These are phyloP conservation scores for Campoplex capitator DNA, from an alignment of 2,888 invertebrate species.

Conservation along the genomic window DNA sequence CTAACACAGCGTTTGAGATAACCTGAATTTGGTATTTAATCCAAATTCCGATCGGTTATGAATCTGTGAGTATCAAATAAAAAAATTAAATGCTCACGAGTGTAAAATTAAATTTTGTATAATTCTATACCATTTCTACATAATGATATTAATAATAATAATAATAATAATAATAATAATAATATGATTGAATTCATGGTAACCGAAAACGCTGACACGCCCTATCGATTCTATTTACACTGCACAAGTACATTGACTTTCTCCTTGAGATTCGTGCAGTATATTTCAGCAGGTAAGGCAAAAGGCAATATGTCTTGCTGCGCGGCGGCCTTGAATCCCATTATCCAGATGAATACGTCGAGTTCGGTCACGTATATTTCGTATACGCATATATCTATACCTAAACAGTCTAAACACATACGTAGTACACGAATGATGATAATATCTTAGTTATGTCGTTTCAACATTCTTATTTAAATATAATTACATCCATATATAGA, in stretches of 20 bases:
- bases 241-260: constrained; percentile 28
- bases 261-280: constrained; percentile 40
- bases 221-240: constrained; percentile 18
- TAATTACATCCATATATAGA: constrained; percentile 6
- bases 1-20: neutral
- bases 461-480: constrained; percentile 27
- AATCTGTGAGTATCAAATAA: neutral
- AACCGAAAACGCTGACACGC: neutral
- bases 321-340: constrained; percentile 78
- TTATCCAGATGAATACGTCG: constrained; percentile 78
- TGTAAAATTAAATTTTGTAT: neutral
- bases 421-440: neutral
- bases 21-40: neutral
- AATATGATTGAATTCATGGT: neutral
- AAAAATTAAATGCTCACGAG: neutral
- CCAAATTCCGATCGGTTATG: neutral
- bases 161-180: neutral
- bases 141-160: neutral
- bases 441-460: constrained; percentile 23
- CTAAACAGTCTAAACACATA: neutral
- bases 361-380: constrained; percentile 57
- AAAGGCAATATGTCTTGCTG: constrained; percentile 76
- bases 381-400: neutral
- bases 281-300: constrained; percentile 76
- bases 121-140: neutral